phyloP scores from a whole-genome alignment of 1,140 invertebrate species.

The Drosophila sturtevanti region DNA sequence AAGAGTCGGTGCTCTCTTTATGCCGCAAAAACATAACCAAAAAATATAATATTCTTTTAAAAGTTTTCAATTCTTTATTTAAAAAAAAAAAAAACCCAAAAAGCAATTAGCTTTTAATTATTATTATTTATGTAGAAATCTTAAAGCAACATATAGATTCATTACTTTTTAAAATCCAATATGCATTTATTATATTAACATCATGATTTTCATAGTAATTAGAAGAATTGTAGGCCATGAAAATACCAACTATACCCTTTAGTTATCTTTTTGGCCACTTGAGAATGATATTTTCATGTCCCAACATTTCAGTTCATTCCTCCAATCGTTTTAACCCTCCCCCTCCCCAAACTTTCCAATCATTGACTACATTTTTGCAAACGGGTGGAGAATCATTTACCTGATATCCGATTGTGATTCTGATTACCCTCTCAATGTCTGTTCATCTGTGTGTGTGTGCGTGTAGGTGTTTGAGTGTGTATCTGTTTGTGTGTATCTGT shows the following conservation, averaged over 20 bases:
- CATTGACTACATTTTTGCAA: conserved; percentile 12
- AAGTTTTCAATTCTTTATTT: too few relatives aligned
- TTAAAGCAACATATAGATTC: too few relatives aligned
- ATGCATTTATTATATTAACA: neutral
- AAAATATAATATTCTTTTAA: too few relatives aligned
- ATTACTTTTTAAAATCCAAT: neutral
- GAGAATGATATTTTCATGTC: neutral
- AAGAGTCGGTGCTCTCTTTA: too few relatives aligned
- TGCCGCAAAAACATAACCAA: too few relatives aligned
- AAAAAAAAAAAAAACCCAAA: too few relatives aligned
- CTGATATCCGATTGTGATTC: conserved; percentile 57
- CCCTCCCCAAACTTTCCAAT: neutral
- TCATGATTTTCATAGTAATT: neutral
- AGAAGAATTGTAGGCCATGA: neutral
- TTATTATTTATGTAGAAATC: too few relatives aligned
- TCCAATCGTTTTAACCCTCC: neutral
- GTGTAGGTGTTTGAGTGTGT: conserved; percentile 16
- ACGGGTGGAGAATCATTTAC: conserved; percentile 48
- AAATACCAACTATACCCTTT: neutral
- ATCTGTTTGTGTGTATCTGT: neutral
- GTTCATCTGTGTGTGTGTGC: neutral
- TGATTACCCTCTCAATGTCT: conserved; percentile 8
- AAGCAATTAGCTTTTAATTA: too few relatives aligned
- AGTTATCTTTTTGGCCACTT: neutral
- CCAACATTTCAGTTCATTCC: neutral